Percentiles rank a stretch among this genome's conserved stretches.
Conservation (phyloP, 2,888 invertebrate genomes). For the Saturnia japonica region DNA sequence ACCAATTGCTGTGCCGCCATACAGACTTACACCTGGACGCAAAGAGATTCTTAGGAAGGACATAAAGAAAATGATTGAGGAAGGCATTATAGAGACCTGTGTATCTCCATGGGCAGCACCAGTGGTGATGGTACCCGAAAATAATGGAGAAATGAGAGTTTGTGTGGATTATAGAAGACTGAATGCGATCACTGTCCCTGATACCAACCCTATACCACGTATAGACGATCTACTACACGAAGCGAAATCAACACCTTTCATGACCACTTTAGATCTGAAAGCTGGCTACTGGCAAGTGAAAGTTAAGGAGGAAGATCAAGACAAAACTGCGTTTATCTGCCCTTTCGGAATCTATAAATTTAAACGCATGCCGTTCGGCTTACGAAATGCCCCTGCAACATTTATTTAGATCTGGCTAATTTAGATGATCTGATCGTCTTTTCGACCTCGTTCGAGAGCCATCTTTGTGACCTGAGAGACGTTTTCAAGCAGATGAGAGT, state of each 20-base stretch:
- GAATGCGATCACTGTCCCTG: slow-evolving; percentile 5
- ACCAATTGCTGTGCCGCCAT: background rate
- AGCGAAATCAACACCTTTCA: slow-evolving; percentile 35
- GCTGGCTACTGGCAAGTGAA: slow-evolving; percentile 42
- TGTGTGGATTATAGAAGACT: background rate
- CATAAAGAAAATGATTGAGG: background rate
- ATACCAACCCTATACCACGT: slow-evolving; percentile 52
- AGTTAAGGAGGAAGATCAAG: slow-evolving; percentile 36
- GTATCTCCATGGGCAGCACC: background rate
- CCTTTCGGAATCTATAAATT: slow-evolving; percentile 41
- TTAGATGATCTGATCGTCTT: too few relatives aligned
- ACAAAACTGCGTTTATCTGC: slow-evolving; percentile 47
- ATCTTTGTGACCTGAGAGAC: slow-evolving; percentile 21
- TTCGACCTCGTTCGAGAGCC: slow-evolving; percentile 19
- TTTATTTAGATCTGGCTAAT: slow-evolving; percentile 26
- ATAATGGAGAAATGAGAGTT: background rate
- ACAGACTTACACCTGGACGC: too few relatives aligned
- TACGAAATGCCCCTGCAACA: slow-evolving; percentile 34
- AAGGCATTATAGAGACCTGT: background rate
- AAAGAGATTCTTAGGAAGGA: too few relatives aligned
- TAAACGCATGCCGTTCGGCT: slow-evolving; percentile 39
- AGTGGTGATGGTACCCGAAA: background rate
- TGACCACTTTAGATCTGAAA: slow-evolving; percentile 36
- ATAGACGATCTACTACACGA: slow-evolving; percentile 46
- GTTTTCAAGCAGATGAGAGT: slow-evolving; percentile 27